These are phyloP conservation scores for Cottoperca gobio DNA, from an alignment of 2,797 vertebrate genomes.

Conservation along the genomic window DNA sequence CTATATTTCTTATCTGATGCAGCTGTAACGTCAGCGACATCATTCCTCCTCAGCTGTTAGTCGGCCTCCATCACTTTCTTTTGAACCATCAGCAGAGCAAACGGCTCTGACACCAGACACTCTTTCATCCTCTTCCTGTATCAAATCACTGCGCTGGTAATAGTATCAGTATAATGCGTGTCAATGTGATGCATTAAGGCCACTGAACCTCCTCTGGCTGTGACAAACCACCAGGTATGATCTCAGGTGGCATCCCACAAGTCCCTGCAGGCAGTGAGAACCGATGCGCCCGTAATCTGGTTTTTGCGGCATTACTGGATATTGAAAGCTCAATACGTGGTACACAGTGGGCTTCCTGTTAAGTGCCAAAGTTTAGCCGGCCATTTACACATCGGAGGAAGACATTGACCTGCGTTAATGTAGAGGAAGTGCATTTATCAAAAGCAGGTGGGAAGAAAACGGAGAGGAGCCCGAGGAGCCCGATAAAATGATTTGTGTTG, in stretches of 20 bases:
- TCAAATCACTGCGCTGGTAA: conserved; percentile 26
- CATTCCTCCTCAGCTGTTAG: neutral
- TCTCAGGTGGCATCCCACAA: conserved; percentile 28
- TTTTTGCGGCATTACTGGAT: conserved; percentile 63
- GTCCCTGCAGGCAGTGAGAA: conserved; percentile 26
- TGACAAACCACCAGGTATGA: conserved; percentile 41
- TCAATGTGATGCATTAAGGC: conserved; percentile 34
- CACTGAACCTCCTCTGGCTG: conserved; percentile 1
- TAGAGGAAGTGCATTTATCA: conserved; percentile 76
- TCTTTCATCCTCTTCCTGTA: conserved; percentile 27
- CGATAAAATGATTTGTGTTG: conserved; percentile 80
- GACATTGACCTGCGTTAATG: conserved; percentile 71
- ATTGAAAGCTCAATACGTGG: conserved; percentile 65
- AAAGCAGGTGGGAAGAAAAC: conserved; percentile 27
- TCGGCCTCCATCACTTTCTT: neutral
- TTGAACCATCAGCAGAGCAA: neutral
- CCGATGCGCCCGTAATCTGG: conserved; percentile 55
- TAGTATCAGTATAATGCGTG: conserved; percentile 35
- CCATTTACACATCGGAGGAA: conserved; percentile 66
- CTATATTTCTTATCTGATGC: neutral
- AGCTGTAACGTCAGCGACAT: too few relatives aligned
- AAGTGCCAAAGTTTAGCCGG: conserved; percentile 52
- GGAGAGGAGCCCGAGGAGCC: neutral
- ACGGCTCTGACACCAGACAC: conserved; percentile 6
- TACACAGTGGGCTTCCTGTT: conserved; percentile 55